phyloP scores from a whole-genome alignment of 2,888 invertebrate genomes.

The Smittia sp. region DNA sequence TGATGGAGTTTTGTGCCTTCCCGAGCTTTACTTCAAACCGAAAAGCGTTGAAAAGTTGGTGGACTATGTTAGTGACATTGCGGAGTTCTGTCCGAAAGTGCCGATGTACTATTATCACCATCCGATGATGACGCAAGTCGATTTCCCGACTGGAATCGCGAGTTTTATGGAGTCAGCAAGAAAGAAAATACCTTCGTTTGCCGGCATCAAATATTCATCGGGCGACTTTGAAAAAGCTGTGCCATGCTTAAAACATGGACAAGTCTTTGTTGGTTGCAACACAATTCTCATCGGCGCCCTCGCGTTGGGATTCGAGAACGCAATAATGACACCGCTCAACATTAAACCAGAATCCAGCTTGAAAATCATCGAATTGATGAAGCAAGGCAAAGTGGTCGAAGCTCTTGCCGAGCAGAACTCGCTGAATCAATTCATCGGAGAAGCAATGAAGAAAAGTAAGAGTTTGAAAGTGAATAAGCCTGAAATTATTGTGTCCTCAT shows the following conservation, averaged over 20 bases:
- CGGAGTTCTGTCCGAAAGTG: conserved; percentile 67
- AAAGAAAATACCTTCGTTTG: conserved; percentile 67
- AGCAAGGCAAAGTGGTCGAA: conserved; percentile 53
- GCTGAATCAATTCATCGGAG: conserved; percentile 55
- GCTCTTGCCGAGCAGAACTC: conserved; percentile 59
- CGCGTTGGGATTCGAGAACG: conserved; percentile 67
- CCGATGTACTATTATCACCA: conserved; percentile 84
- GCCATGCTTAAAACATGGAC: conserved; percentile 58
- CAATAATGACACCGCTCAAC: conserved; percentile 69
- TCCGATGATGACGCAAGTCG: conserved; percentile 68
- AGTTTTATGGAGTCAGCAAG: conserved; percentile 63
- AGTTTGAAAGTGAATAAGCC: conserved; percentile 42
- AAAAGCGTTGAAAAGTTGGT: conserved; percentile 60
- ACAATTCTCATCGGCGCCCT: conserved; percentile 63
- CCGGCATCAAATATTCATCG: conserved; percentile 80
- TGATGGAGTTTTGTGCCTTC: conserved; percentile 69
- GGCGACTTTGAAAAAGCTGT: conserved; percentile 67
- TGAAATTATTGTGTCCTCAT: background rate
- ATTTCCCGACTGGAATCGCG: conserved; percentile 72
- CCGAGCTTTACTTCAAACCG: conserved; percentile 76
- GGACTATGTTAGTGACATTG: conserved; percentile 64
- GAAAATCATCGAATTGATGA: conserved; percentile 58
- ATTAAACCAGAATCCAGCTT: conserved; percentile 61
- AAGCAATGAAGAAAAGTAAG: background rate
- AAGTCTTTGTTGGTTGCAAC: conserved; percentile 67